Percentiles rank a stretch among this genome's conserved stretches.
These are phyloP conservation scores for Dryocosmus kuriphilus DNA, from an alignment of 2,888 invertebrate genomes.

Conservation along the genomic window DNA sequence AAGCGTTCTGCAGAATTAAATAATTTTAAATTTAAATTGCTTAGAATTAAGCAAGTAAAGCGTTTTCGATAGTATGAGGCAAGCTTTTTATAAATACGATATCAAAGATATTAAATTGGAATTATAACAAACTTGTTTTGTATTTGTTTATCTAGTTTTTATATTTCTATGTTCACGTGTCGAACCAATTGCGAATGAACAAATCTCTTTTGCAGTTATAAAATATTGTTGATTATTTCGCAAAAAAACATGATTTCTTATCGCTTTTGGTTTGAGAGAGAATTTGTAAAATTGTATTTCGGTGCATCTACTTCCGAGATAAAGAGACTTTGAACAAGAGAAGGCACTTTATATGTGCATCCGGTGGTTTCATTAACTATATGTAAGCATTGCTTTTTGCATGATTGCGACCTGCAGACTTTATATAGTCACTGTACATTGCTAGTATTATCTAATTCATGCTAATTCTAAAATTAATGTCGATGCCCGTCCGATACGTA, in stretches of 20 bases:
- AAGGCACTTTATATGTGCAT: slow-evolving; percentile 55
- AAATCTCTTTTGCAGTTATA: too few species aligned
- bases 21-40: too few species aligned
- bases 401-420: slow-evolving; percentile 51
- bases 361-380: slow-evolving; percentile 55
- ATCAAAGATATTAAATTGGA: too few species aligned
- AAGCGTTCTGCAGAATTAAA: too few species aligned
- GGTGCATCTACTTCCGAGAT: slow-evolving; percentile 44
- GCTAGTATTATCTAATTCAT: slow-evolving; percentile 52
- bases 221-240: too few species aligned
- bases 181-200: too few species aligned
- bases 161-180: too few species aligned
- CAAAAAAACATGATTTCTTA: background rate
- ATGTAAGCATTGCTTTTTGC: slow-evolving; percentile 52
- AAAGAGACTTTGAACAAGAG: slow-evolving; percentile 48
- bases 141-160: too few species aligned
- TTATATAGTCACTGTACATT: slow-evolving; percentile 43
- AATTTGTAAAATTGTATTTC: background rate
- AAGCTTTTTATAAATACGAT: too few species aligned
- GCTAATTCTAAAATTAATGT: slow-evolving; percentile 15
- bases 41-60: too few species aligned
- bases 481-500: slow-evolving; percentile 24
- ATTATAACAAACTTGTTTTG: too few species aligned
- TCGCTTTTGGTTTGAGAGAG: background rate
- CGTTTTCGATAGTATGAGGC: too few species aligned